These are phyloP conservation scores for Ceratina australensis DNA, from an alignment of 1,140 invertebrate species.

Conservation along the genomic window DNA sequence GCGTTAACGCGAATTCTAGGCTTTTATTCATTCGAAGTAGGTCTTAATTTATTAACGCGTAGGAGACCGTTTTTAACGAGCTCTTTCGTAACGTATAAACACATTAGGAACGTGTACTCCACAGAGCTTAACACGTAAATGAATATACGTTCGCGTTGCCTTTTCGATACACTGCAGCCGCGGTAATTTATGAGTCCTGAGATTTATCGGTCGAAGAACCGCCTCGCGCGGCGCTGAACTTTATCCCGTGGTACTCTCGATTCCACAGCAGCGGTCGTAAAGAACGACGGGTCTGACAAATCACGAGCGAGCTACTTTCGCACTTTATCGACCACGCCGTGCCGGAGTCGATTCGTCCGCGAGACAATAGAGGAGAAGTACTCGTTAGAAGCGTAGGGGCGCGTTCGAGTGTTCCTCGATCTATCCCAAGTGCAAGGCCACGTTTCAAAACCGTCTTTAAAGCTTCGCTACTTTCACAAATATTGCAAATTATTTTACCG, in stretches of 20 bases:
- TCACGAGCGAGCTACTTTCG: slow-evolving; percentile 35
- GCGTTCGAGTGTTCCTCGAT: slow-evolving; percentile 30
- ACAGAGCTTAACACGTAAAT: background rate
- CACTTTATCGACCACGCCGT: slow-evolving; percentile 48
- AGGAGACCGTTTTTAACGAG: no score
- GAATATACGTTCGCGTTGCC: background rate
- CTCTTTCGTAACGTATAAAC: no score
- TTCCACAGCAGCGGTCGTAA: background rate
- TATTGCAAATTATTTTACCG: no score
- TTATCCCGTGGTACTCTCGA: slow-evolving; percentile 14
- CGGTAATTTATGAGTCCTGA: background rate
- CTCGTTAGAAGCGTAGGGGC: slow-evolving; percentile 17
- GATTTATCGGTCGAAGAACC: slow-evolving; percentile 15
- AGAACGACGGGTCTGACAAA: background rate
- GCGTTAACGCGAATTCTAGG: no score
- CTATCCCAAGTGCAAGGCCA: slow-evolving; percentile 36
- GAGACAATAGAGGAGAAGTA: slow-evolving; percentile 37
- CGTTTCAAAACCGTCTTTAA: background rate
- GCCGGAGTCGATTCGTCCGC: slow-evolving; percentile 17
- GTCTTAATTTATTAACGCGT: no score
- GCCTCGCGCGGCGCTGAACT: background rate
- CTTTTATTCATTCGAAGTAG: no score
- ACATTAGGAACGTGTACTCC: background rate
- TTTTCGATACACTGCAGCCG: background rate
- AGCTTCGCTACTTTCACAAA: background rate